These are phyloP conservation scores for Bilobella aurantiaca DNA, from an alignment of 1,140 invertebrate species.

Conservation along the genomic window DNA sequence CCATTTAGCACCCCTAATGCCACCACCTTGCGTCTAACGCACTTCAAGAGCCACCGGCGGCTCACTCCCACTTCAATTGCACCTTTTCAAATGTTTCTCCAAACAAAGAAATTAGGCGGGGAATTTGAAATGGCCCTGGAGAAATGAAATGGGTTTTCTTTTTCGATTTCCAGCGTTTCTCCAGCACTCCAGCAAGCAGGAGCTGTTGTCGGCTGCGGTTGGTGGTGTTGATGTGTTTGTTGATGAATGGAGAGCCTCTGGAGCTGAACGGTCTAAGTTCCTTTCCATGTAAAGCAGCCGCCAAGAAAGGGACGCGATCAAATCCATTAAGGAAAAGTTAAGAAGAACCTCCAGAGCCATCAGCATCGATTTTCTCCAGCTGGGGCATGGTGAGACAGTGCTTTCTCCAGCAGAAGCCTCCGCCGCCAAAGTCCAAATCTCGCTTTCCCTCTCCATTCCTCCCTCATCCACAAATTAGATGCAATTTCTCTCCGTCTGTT, in stretches of 20 bases:
- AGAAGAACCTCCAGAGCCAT: constrained; percentile 14
- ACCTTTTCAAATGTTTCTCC: not conserved
- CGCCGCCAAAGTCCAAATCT: not conserved
- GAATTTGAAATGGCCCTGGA: not conserved
- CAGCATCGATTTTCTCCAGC: constrained; percentile 20
- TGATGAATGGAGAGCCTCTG: constrained; percentile 1
- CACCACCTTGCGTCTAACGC: not conserved
- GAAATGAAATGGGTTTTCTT: not conserved
- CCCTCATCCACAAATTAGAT: constrained; percentile 1
- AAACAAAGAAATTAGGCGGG: not conserved
- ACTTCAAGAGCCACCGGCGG: not conserved
- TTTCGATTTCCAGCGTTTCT: not conserved
- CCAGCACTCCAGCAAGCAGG: not conserved
- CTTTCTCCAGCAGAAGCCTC: not conserved
- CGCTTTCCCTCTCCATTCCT: not conserved
- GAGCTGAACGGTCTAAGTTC: constrained; percentile 6
- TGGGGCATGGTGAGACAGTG: not conserved
- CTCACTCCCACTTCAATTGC: not conserved
- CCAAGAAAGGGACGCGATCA: constrained; percentile 11
- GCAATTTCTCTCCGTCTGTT: constrained; percentile 6
- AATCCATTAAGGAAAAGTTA: constrained; percentile 8
- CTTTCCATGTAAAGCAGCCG: constrained; percentile 7
- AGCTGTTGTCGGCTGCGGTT: not conserved
- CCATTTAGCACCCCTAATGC: not conserved
- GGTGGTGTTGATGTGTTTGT: constrained; percentile 1